These are phyloP conservation scores for Sebastiscus tertius DNA, from an alignment of 2,797 vertebrate genomes.

Conservation along the genomic window DNA sequence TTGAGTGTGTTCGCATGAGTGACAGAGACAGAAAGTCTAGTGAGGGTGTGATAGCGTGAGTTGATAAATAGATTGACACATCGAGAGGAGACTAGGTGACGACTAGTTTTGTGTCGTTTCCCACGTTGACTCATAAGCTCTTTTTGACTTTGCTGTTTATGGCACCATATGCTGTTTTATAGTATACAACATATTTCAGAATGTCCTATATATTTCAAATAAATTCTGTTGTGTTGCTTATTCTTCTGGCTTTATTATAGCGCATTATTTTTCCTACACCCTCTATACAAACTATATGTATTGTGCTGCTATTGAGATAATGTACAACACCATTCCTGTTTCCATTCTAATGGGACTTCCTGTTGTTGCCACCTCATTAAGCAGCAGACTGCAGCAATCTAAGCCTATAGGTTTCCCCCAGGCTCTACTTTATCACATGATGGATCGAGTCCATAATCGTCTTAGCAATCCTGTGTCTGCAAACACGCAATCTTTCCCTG, in stretches of 20 bases:
- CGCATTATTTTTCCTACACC: not conserved
- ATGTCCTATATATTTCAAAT: not conserved
- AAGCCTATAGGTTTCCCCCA: constrained; percentile 34
- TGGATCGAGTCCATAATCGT: constrained; percentile 35
- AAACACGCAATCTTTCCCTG: not conserved
- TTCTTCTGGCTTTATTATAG: not conserved
- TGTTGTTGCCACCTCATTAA: constrained; percentile 45
- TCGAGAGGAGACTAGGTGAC: not conserved
- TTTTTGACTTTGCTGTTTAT: not conserved
- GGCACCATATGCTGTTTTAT: not conserved
- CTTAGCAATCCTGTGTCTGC: constrained; percentile 36
- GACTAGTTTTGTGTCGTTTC: not conserved
- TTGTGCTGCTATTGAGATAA: not conserved
- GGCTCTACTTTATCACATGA: constrained; percentile 61
- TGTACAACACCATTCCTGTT: not conserved
- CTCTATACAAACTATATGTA: not conserved
- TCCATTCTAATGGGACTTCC: constrained; percentile 18
- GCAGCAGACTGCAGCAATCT: constrained; percentile 38
- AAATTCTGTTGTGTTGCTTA: not conserved
- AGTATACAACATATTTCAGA: not conserved
- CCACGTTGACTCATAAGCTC: not conserved
- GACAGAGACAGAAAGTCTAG: constrained; percentile 34
- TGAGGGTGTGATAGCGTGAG: not conserved
- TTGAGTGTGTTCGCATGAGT: not conserved
- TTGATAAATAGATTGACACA: not conserved